Conservation (phyloP, 2,888 invertebrate species). For the Anthophora plumipes region DNA sequence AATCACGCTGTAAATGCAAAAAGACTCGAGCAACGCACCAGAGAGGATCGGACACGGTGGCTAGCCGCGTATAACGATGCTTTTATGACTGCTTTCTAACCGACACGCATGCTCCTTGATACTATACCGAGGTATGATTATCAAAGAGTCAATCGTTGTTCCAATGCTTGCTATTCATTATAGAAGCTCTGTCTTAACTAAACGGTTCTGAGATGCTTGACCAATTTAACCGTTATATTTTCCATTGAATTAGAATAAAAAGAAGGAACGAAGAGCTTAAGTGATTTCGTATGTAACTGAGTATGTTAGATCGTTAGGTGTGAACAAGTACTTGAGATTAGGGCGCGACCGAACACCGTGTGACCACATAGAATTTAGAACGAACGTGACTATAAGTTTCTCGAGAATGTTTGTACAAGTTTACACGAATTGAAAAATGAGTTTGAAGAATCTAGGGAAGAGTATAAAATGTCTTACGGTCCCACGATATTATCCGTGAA, state of each 20-base stretch:
- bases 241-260: not conserved
- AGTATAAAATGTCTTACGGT: no score
- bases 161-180: not conserved
- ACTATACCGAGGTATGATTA: not conserved
- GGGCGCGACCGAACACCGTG: no score
- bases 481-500: no score
- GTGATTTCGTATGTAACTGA: no score
- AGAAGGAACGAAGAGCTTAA: no score
- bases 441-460: no score
- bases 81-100: not conserved
- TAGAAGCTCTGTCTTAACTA: not conserved
- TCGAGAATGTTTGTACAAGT: no score
- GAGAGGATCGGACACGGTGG: conserved; percentile 12
- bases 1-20: not conserved
- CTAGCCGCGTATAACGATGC: not conserved
- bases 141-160: not conserved
- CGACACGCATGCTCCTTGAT: not conserved
- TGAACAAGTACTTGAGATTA: no score
- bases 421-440: no score
- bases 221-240: not conserved
- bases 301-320: no score
- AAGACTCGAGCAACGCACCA: not conserved
- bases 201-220: not conserved
- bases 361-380: no score
- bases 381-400: no score